Evolutionary conservation across 2,888 invertebrate genomes (phyloP), one percentile per base, ranked within the genome.

Genomic region (Rotaria sp.): DNA sequence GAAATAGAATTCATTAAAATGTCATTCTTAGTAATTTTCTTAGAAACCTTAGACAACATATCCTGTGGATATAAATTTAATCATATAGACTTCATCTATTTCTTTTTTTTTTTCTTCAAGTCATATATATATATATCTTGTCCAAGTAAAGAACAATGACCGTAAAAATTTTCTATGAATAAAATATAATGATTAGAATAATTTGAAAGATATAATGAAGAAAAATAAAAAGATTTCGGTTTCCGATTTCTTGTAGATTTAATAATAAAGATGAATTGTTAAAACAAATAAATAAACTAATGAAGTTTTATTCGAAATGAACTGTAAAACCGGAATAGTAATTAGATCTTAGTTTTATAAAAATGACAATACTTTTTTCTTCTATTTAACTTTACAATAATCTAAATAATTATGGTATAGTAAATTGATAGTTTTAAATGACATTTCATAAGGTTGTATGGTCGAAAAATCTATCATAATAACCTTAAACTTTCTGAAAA

Each of bases 21-120:
- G 24, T 8, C 26, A 55, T 55, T 26, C 24, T 96, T 89, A 91
- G 93, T 13, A 92, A 92, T 55, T 55, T 26, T 24, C 55, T 26
- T 24, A 11, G 55, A 55, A 26, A 55, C 55, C 55, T 24, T 55
- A 55, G 10, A 38, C 21, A 21, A 15, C 30, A 5, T 13, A 67
- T 35, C 30, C 30, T 35, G 18, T 35, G 35, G 18, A 67, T 30
- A 21, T 35, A 30, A 67, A 67, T 67, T 30, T 67, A 67, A 30
- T 67, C n/a, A 30, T n/a, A 52, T 3, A 50, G 50, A 50, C 50
- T 11, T 45, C 15, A 2, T 52, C 52, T 5, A 3, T 3, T 41
- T 24, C 3, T 24, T 52, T 52, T 24, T 52, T 11, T 24, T 24
- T 21, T 52, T 7, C 24, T 52, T 52, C 52, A 5, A 21, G 21